phyloP scores from a whole-genome alignment of 2,797 vertebrate species.

The Poecilia wingei region DNA sequence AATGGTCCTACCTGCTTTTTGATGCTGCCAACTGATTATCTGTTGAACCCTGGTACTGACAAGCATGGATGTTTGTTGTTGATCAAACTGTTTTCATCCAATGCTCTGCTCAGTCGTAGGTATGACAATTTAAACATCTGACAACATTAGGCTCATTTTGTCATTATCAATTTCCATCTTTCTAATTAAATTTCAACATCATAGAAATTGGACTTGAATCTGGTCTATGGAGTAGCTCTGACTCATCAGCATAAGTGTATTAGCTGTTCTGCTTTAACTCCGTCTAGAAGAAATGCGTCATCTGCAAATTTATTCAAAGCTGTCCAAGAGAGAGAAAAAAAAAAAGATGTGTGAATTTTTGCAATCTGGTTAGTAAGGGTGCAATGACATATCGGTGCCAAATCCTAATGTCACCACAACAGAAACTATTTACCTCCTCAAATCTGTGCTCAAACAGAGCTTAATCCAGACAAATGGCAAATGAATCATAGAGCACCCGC shows the following conservation, averaged over 20 bases:
- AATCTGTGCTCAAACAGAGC: constrained; percentile 31
- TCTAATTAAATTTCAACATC: background rate
- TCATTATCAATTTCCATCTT: constrained; percentile 7
- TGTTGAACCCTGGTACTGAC: constrained; percentile 15
- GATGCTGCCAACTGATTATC: constrained; percentile 16
- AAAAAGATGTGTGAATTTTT: constrained; percentile 19
- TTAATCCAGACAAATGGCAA: constrained; percentile 39
- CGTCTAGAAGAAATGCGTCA: constrained; percentile 13
- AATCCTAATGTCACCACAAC: constrained; percentile 31
- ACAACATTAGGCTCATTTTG: constrained; percentile 15
- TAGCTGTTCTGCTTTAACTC: constrained; percentile 2
- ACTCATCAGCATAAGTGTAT: constrained; percentile 24
- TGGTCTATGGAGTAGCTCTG: background rate
- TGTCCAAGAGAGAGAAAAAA: background rate
- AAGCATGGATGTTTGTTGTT: background rate
- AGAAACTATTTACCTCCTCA: constrained; percentile 38
- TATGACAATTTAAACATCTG: constrained; percentile 21
- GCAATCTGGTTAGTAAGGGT: background rate
- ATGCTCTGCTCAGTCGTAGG: constrained; percentile 11
- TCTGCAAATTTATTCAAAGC: constrained; percentile 31
- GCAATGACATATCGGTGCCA: constrained; percentile 42
- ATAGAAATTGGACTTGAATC: background rate
- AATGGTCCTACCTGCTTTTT: constrained; percentile 10
- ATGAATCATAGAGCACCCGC: constrained; percentile 27
- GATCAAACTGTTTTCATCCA: constrained; percentile 6